Base-by-base conservation (phyloP, 2,113 vertebrate species). In the Seriola dumerili region DNA sequence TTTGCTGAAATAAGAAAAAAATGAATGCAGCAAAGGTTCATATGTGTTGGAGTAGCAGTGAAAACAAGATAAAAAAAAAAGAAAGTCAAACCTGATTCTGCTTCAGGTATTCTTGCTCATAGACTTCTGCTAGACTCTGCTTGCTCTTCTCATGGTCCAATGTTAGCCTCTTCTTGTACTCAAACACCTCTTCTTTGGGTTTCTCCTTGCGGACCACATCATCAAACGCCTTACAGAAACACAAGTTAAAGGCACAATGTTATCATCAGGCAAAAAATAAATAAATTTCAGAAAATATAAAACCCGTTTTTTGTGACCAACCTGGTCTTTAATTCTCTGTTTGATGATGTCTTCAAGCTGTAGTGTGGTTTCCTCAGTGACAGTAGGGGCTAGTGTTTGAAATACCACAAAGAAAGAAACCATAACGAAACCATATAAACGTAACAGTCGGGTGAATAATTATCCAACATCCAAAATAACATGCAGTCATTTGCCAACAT, bases 81-180 rank as follows among this genome's bases (percentile, higher is more conserved):
- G 63, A 7, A 8, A 48, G 46, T 73, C 55, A 69, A 90, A 99
- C 98, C 97, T 98, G 96, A 48, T 92, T 95, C 89, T 97, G 96
- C 85, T 98, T 99, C 83, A 99, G 76, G 87, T 96, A 99, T 78
- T 99, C 98, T 40, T 99, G 97, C 68, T 99, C 98, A 7, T 99
- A 99, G 81, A 99, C 96, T 90, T 99, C 96, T 50, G 98, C 97
- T 0, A 99, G 95, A 91, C 98, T 99, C 89, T 97, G 91, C 77
- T 99, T 99, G 95, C 98, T 99, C 93, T 99, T 99, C 86, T 99
- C 98, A 0, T 99, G 97, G 90, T 99, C 97, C 91, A 99, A 91
- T 0, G 96, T 97, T 36, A 99, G 84, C 17, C 97, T 95, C 89
- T 99, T 99, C 80, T 98, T 99, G 81, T 98, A 99, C 46, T 99